Evolutionary conservation across 1,140 invertebrate species (phyloP).

Genomic region (Ips typographus): DNA sequence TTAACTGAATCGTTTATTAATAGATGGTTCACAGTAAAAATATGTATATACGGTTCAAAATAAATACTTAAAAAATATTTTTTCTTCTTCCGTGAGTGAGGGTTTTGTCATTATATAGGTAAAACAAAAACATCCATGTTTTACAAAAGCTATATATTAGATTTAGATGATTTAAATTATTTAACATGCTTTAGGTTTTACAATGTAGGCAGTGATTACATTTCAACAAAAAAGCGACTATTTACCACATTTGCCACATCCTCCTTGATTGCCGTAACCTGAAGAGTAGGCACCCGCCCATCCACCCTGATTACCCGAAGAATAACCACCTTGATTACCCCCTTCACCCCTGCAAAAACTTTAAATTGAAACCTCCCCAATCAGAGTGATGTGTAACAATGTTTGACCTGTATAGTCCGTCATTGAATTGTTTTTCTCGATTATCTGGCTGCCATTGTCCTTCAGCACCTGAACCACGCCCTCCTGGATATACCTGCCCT

Average conservation of each 20-base stretch:
- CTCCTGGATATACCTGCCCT: constrained; percentile 28
- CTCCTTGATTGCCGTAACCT: constrained; percentile 15
- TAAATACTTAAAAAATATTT: neutral
- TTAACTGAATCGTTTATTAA: neutral
- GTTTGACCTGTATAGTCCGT: constrained; percentile 23
- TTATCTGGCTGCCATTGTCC: constrained; percentile 34
- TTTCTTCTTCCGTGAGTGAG: neutral
- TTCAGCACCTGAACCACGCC: constrained; percentile 20
- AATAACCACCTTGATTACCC: constrained; percentile 8
- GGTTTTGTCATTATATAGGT: neutral
- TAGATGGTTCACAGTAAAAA: neutral
- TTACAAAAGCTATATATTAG: neutral
- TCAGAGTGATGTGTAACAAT: neutral
- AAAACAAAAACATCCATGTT: neutral
- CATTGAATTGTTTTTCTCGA: constrained; percentile 29
- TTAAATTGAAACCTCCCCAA: neutral
- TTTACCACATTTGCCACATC: constrained; percentile 1
- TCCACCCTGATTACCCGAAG: neutral
- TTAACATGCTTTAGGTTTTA: neutral
- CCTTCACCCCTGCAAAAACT: constrained; percentile 18
- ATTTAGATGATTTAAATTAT: neutral
- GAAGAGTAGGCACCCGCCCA: constrained; percentile 8
- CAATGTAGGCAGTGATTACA: neutral
- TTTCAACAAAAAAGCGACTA: neutral
- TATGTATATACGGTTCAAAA: neutral